Evolutionary conservation across 1,140 invertebrate genomes (phyloP).

Genomic region (Homalodisca vitripennis): DNA sequence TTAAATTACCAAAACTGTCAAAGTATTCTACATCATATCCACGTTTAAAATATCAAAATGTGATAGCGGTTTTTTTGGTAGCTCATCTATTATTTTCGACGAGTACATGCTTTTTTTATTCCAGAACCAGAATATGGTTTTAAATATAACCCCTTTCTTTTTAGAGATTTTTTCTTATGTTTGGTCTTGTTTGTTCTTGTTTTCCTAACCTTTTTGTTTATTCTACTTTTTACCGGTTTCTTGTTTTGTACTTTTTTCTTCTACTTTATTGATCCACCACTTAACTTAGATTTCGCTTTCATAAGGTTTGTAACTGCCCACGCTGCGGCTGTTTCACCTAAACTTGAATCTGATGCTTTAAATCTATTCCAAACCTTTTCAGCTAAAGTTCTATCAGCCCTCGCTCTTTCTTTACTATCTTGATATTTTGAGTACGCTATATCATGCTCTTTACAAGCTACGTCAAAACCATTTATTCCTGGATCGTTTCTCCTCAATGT

Average conservation of each 20-base stretch:
- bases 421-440: conserved; percentile 48
- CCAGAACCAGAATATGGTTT: conserved; percentile 29
- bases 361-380: conserved; percentile 47
- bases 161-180: neutral
- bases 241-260: conserved; percentile 38
- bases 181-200: neutral
- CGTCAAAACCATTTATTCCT: conserved; percentile 50
- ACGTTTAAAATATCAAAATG: conserved; percentile 37
- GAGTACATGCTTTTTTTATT: conserved; percentile 26
- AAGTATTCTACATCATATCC: conserved; percentile 26
- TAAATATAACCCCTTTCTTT: conserved; percentile 26
- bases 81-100: neutral
- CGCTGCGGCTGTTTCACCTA: conserved; percentile 45
- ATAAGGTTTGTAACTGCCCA: conserved; percentile 44
- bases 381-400: conserved; percentile 47
- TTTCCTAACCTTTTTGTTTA: neutral
- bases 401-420: conserved; percentile 45
- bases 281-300: conserved; percentile 45
- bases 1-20: conserved; percentile 25
- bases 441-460: conserved; percentile 50
- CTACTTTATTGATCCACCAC: too few relatives aligned
- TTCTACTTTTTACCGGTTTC: conserved; percentile 20
- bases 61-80: conserved; percentile 26
- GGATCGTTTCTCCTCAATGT: conserved; percentile 47
- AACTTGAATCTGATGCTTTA: conserved; percentile 45